Conservation (phyloP, 2,113 vertebrate genomes). For the Charadrius vociferus region DNA sequence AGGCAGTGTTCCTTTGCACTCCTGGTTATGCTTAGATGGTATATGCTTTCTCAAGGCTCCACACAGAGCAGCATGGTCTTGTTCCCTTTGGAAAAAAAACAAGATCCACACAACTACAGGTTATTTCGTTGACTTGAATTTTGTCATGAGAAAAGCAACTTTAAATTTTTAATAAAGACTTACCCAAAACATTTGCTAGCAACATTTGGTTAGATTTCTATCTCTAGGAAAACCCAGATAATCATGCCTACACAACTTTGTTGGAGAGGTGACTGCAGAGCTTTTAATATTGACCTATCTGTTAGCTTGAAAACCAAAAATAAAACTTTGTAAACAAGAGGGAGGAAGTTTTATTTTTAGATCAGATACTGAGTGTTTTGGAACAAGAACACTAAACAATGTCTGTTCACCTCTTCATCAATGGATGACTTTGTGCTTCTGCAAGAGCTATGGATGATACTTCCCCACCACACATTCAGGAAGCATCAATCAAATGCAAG, state of each 20-base stretch:
- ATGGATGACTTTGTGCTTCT: background rate
- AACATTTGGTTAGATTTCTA: background rate
- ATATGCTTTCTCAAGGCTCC: background rate
- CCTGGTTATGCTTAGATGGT: background rate
- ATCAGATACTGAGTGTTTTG: background rate
- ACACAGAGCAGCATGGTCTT: background rate
- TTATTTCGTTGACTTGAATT: background rate
- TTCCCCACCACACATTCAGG: background rate
- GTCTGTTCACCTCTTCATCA: background rate
- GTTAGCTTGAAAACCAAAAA: background rate
- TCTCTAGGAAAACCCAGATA: background rate
- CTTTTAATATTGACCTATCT: background rate
- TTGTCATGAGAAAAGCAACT: background rate
- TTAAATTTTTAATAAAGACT: background rate
- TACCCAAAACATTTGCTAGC: background rate
- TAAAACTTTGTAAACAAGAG: background rate
- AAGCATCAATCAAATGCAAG: background rate
- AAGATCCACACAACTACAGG: background rate
- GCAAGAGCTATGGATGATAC: background rate
- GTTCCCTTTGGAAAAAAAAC: background rate
- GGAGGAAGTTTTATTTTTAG: background rate
- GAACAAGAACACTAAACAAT: background rate
- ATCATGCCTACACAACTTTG: background rate
- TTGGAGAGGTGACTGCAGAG: background rate
- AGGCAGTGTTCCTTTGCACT: background rate